Base-by-base conservation (phyloP, 2,797 vertebrate genomes). In the Pelodytes ibericus region DNA sequence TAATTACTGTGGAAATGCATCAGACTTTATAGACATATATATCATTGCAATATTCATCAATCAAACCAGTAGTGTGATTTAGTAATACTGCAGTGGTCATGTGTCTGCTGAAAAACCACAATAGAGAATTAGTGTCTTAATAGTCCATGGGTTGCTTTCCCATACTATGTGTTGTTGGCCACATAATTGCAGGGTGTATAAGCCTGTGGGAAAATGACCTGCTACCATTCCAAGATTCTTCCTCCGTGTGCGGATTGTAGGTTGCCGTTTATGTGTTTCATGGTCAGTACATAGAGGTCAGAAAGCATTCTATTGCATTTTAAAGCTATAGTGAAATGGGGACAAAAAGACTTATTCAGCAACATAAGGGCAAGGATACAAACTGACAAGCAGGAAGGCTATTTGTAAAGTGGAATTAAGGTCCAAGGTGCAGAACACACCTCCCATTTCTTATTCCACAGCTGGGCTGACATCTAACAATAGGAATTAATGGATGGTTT, bases 141-240 rank as follows among this genome's bases (percentile, higher is more conserved):
- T 79, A 63, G 57, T 73, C 63, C 58, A 65, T 73, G 70, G 70
- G 64, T 68, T 78, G 61, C 71, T 72, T 79, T 79, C 76, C 58
- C 76, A 73, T 79, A 71, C 76, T 79, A 71, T 73, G 62, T 78
- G 71, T 73, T 79, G 56, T 81, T 74, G 71, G 20, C 49, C 7
- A 70, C 70, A 74, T 20, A 74, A 26, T 9, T 72, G 25, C 61
- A 56, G 57, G 53, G 79, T 64, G 26, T 81, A 39, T 62, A 67
- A 80, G 71, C 70, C 76, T 79, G 76, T 79, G 76, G 76, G 70
- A 79, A 79, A 79, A 73, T 79, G 68, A 77, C 75, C 76, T 79
- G 60, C 20, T 79, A 73, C 69, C 64, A 67, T 68, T 79, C 44
- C 63, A 68, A 73, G 71, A 65, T 73, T 73, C 76, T 68, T 79